Evolutionary conservation across 2,797 vertebrate species (phyloP).

Genomic region (Characodon lateralis): DNA sequence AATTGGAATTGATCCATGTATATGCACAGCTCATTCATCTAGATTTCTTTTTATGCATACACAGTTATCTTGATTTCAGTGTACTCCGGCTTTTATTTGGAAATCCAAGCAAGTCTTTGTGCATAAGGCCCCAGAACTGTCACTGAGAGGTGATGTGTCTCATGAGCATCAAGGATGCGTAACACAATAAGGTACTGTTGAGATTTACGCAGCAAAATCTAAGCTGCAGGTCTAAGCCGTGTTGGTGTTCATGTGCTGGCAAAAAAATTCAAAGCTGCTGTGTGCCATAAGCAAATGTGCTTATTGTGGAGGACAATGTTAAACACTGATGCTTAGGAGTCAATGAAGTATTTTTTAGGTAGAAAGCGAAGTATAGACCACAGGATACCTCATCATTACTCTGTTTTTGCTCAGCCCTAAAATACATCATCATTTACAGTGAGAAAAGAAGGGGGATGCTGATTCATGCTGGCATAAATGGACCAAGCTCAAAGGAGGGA

Average conservation of each 20-base stretch:
- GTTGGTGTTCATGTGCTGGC: slow-evolving; percentile 18
- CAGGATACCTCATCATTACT: slow-evolving; percentile 60
- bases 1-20: neutral
- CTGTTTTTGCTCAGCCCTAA: slow-evolving; percentile 42
- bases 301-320: slow-evolving; percentile 39
- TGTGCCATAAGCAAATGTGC: slow-evolving; percentile 10
- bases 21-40: neutral
- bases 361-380: slow-evolving; percentile 47
- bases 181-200: slow-evolving; percentile 48
- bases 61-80: neutral
- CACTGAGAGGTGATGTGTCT: slow-evolving; percentile 30
- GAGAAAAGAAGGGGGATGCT: slow-evolving; percentile 52
- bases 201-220: slow-evolving; percentile 65
- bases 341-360: slow-evolving; percentile 28
- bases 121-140: neutral
- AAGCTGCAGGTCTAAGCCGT: slow-evolving; percentile 39
- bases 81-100: neutral
- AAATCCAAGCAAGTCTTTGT: neutral
- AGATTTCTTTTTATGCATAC: neutral
- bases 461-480: slow-evolving; percentile 70
- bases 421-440: slow-evolving; percentile 47
- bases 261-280: slow-evolving; percentile 16
- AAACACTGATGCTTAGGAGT: slow-evolving; percentile 28
- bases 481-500: slow-evolving; percentile 45
- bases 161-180: slow-evolving; percentile 32